phyloP scores from a whole-genome alignment of 2,888 invertebrate species.

The Rhodophaea formosa region DNA sequence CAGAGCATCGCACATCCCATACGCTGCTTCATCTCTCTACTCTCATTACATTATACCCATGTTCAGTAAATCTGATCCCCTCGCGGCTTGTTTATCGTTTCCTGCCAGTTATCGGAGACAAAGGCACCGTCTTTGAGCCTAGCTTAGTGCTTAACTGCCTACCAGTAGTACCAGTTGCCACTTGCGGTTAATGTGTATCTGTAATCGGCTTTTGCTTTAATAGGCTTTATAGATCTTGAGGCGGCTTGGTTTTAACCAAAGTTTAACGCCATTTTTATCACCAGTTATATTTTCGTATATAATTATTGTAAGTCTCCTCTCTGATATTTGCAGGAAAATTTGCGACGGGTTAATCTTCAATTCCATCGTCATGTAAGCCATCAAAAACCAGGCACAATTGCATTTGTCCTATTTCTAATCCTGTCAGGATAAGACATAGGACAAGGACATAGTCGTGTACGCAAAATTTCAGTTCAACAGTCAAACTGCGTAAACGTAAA shows the following conservation, averaged over 20 bases:
- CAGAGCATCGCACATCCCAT: neutral
- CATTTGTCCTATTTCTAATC: too few relatives aligned
- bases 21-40: neutral
- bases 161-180: conserved; percentile 20
- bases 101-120: conserved; percentile 62
- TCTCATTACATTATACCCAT: neutral
- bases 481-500: too few relatives aligned
- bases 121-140: conserved; percentile 48
- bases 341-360: too few relatives aligned
- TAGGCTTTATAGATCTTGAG: conserved; percentile 6
- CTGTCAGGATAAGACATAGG: too few relatives aligned
- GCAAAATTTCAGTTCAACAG: too few relatives aligned
- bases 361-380: too few relatives aligned
- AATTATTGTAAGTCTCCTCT: neutral
- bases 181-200: conserved; percentile 9
- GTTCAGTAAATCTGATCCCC: conserved; percentile 50
- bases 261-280: neutral
- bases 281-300: neutral
- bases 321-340: too few relatives aligned
- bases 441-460: too few relatives aligned
- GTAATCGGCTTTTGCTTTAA: conserved; percentile 3
- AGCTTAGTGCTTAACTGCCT: conserved; percentile 19
- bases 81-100: conserved; percentile 66
- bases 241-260: neutral
- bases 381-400: too few relatives aligned